Base-by-base conservation (phyloP, 2,888 invertebrate genomes). In the Philaethria dido region DNA sequence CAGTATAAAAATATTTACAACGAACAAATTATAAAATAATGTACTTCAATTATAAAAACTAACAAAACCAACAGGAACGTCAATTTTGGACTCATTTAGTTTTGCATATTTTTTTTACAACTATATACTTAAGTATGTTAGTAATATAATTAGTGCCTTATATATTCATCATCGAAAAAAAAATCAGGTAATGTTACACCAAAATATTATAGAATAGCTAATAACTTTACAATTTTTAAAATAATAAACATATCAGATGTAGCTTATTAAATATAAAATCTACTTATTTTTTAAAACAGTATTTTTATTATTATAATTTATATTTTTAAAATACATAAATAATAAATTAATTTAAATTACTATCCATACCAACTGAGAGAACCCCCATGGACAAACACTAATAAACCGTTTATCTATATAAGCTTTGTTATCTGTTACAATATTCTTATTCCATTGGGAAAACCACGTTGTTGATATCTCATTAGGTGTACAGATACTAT, bases 361-460 rank as follows among this genome's bases (percentile, higher is more conserved):
- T 57, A 57, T 11, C 42, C 42, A n/a, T 57, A 57, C 42, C 0
- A 45, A 25, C 60, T 50, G 25, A 64, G 47, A 69, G 59, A 64
- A 67, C 66, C 71, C 69, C 72, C 66, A 47, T 44, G 68, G 65
- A 66, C 64, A 72, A 70, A 69, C 64, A 71, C 61, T 36, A 45
- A 59, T 50, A 66, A 25, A 14, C 22, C 18, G 14, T 44, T 54
- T 63, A 45, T 66, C 61, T 69, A 39, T 69, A 11, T 66, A 68
- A 69, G 55, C 42, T 62, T 63, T 72, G 74, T 82, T 87, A 87
- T 87, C 87, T 80, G 69, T 79, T 82, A 77, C 80, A 71, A 78
- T 79, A 75, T 74, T 75, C 77, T 69, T 73, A 80, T 81, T 82
- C 77, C 77, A 78, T 73, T 77, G 88, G 91, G 80, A 90, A 90